These are phyloP conservation scores for Thalpophila matura DNA, from an alignment of 2,888 invertebrate species.

Conservation along the genomic window DNA sequence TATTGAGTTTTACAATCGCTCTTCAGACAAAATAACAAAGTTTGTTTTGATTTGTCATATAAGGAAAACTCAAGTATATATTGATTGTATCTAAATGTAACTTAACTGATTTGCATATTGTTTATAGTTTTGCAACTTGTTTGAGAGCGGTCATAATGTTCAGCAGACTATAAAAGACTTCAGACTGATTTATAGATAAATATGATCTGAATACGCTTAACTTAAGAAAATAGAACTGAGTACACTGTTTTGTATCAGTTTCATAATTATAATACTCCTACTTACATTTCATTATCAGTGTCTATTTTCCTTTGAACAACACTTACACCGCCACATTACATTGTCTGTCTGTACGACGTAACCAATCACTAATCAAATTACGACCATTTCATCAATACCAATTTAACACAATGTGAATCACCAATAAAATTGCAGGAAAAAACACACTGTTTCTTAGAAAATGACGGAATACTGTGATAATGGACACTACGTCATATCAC, in stretches of 20 bases:
- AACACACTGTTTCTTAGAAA: constrained; percentile 49
- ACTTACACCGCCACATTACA: constrained; percentile 14
- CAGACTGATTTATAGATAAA: background rate
- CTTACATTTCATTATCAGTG: constrained; percentile 36
- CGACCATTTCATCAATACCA: constrained; percentile 24
- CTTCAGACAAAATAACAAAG: background rate
- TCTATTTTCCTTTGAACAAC: background rate
- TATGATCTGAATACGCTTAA: too few relatives aligned
- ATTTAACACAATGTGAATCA: constrained; percentile 35
- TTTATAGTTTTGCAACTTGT: constrained; percentile 11
- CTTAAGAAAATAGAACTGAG: too few relatives aligned
- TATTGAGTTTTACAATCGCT: constrained; percentile 9
- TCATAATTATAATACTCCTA: constrained; percentile 2
- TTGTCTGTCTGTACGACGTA: background rate
- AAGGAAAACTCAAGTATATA: constrained; percentile 17
- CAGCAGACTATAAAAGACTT: background rate
- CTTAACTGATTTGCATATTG: background rate
- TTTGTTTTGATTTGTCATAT: constrained; percentile 25
- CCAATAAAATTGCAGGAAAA: constrained; percentile 39
- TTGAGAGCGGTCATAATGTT: background rate
- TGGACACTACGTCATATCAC: constrained; percentile 41
- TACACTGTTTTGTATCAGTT: too few relatives aligned
- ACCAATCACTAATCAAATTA: constrained; percentile 41
- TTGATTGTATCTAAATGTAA: background rate
- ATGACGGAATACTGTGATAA: constrained; percentile 25